Conservation (phyloP, 92 coral and sea anemone genomes). For the Porites cylindrica region DNA sequence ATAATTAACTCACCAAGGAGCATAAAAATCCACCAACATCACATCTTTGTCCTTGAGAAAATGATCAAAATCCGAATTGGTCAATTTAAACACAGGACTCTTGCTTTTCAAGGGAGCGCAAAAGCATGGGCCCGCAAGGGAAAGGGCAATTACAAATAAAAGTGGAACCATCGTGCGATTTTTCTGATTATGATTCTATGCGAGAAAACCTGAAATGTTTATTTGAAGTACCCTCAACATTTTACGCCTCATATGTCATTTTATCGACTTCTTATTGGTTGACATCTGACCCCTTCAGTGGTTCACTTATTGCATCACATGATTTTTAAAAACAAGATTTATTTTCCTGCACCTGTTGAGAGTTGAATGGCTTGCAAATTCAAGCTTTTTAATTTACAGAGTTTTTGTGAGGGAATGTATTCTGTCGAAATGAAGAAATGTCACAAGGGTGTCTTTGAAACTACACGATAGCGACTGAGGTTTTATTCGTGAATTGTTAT, state of each 20-base stretch:
- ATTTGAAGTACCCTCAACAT: slow-evolving; percentile 28
- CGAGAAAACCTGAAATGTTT: slow-evolving; percentile 10
- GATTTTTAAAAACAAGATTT: slow-evolving; percentile 8
- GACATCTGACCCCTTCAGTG: neutral
- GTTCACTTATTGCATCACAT: slow-evolving; percentile 31
- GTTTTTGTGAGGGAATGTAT: too few relatives aligned
- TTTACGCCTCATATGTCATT: slow-evolving; percentile 43
- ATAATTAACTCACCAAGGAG: slow-evolving; percentile 80
- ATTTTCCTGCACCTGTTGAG: neutral
- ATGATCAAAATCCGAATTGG: slow-evolving; percentile 77
- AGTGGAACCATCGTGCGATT: slow-evolving; percentile 27
- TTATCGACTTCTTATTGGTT: slow-evolving; percentile 29
- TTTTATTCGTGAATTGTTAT: neutral
- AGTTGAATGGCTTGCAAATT: neutral
- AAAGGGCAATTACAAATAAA: slow-evolving; percentile 19
- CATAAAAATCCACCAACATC: slow-evolving; percentile 92
- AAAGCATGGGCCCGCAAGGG: slow-evolving; percentile 53
- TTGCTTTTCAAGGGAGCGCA: slow-evolving; percentile 38
- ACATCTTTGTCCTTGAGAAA: slow-evolving; percentile 79
- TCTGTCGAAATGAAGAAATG: neutral
- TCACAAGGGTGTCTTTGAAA: neutral
- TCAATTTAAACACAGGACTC: slow-evolving; percentile 82
- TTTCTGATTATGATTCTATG: neutral
- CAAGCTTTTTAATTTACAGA: too few relatives aligned
- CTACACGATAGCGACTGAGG: neutral